These are phyloP conservation scores for Struthio camelus DNA, from an alignment of 2,113 vertebrate species.

Conservation along the genomic window DNA sequence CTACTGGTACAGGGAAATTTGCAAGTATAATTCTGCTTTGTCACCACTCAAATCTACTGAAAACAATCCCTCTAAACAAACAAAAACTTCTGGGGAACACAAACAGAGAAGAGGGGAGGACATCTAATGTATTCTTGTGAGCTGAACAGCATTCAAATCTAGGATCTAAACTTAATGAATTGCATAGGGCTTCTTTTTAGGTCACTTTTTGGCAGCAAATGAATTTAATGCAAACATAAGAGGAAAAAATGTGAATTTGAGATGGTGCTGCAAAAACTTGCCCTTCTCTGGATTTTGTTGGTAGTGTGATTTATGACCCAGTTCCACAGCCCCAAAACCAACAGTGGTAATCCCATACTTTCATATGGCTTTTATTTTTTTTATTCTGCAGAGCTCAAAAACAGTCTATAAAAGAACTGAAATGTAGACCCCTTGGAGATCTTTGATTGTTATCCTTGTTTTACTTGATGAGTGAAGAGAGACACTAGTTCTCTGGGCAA, in stretches of 20 bases:
- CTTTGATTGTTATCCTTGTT: neutral
- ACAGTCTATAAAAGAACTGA: rapidly evolving
- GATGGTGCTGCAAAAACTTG: neutral
- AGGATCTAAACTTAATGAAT: neutral
- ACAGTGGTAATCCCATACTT: neutral
- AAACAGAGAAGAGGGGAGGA: neutral
- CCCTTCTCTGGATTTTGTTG: neutral
- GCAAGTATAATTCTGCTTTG: constrained; percentile 42
- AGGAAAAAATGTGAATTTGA: neutral
- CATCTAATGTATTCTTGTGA: rapidly evolving
- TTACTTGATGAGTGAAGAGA: neutral
- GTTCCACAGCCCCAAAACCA: neutral
- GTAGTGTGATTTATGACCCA: neutral
- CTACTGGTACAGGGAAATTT: neutral
- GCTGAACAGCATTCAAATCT: neutral
- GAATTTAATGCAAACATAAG: neutral
- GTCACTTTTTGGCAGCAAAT: neutral
- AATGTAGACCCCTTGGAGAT: neutral
- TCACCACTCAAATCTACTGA: neutral
- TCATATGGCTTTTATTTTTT: neutral
- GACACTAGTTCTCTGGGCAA: neutral
- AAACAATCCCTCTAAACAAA: constrained; percentile 2
- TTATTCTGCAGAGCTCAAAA: neutral
- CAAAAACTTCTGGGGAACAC: neutral
- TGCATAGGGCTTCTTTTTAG: neutral